phyloP scores from a whole-genome alignment of 2,888 invertebrate genomes.

The Drosophila dives region DNA sequence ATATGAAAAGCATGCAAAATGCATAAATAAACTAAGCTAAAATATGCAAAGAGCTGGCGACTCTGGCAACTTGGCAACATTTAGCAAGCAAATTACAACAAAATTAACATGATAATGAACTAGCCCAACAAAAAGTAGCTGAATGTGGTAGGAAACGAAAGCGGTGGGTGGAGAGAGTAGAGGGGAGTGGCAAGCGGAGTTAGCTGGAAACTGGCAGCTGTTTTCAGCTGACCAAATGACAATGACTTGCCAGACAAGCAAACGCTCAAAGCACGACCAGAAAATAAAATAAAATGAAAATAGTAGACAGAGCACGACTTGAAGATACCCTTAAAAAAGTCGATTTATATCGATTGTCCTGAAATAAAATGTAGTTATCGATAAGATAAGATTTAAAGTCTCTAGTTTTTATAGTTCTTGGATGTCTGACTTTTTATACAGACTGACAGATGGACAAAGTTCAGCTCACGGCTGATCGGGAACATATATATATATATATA shows the following conservation, averaged over 20 bases:
- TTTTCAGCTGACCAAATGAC: constrained; percentile 76
- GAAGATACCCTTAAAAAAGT: background rate
- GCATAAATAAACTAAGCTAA: constrained; percentile 76
- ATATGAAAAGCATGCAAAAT: constrained; percentile 70
- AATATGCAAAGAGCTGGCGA: constrained; percentile 65
- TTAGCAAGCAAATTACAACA: constrained; percentile 80
- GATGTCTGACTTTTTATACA: background rate
- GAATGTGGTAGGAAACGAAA: background rate
- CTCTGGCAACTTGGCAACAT: constrained; percentile 76
- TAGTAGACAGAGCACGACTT: background rate
- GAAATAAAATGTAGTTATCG: no score
- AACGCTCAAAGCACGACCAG: constrained; percentile 16
- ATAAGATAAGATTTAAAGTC: no score
- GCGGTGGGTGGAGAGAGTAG: background rate
- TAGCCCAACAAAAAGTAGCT: constrained; percentile 40
- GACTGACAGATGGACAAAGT: background rate
- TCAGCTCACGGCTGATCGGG: background rate
- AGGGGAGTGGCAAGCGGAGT: background rate
- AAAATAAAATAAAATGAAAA: background rate
- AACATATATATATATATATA: background rate
- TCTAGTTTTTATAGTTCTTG: background rate
- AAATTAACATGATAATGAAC: constrained; percentile 81
- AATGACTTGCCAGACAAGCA: constrained; percentile 65
- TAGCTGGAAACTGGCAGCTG: constrained; percentile 68
- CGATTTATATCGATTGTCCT: background rate